Evolutionary conservation across 2,113 vertebrate genomes (phyloP).

Genomic region (Carlito syrichta): DNA sequence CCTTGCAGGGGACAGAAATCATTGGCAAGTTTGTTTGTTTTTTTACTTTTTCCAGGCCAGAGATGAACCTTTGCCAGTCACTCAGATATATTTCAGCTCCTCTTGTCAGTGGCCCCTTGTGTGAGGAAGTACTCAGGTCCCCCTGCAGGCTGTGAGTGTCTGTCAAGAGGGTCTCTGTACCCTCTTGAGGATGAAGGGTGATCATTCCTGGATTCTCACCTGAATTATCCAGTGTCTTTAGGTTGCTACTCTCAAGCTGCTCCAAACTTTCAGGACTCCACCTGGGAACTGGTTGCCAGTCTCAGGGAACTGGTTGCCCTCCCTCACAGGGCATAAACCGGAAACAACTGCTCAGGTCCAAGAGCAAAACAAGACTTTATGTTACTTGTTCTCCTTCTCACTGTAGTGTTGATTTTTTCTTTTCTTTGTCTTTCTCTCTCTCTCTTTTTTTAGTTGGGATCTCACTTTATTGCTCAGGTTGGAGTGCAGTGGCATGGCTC

Average conservation of each 20-base stretch:
- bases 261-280: background rate
- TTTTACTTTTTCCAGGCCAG: background rate
- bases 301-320: background rate
- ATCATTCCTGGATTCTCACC: background rate
- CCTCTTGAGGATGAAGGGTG: background rate
- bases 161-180: background rate
- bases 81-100: background rate
- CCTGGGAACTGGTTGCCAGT: background rate
- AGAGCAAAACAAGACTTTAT: background rate
- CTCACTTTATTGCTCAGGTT: too few species aligned
- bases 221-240: background rate
- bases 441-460: too few species aligned
- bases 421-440: too few species aligned
- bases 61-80: background rate
- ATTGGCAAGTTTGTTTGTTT: background rate
- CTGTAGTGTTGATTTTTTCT: too few species aligned
- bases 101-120: background rate
- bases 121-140: accelerated
- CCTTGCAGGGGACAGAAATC: background rate
- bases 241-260: background rate
- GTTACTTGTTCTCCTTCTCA: background rate
- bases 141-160: background rate
- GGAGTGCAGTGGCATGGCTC: too few species aligned
- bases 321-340: background rate
- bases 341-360: slow-evolving; percentile 19